phyloP scores from a whole-genome alignment of 2,113 vertebrate genomes.

The Cryptotis parvus region DNA sequence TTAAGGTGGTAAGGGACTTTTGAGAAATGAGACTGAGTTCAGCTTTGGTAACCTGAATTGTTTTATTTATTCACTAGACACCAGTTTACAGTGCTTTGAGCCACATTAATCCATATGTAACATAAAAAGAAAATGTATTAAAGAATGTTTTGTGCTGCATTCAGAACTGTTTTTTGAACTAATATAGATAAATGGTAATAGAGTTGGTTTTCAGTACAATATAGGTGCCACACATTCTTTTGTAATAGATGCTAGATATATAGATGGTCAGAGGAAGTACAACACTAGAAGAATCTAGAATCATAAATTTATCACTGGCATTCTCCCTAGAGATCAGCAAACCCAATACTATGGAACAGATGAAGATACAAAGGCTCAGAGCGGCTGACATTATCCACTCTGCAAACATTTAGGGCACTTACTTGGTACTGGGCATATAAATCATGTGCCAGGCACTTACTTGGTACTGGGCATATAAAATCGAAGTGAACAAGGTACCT shows the following conservation, averaged over 20 bases:
- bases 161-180: constrained; percentile 68
- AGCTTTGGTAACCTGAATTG: background rate
- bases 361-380: constrained; percentile 12
- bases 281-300: constrained; percentile 16
- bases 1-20: background rate
- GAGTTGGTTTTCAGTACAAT: constrained; percentile 32
- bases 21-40: background rate
- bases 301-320: constrained; percentile 9
- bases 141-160: constrained; percentile 38
- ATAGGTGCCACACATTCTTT: constrained; percentile 19
- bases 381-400: background rate
- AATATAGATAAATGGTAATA: constrained; percentile 39
- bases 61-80: constrained; percentile 12
- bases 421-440: too few species aligned
- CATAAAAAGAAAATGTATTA: constrained; percentile 32
- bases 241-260: background rate
- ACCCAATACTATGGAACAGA: constrained; percentile 8
- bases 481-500: background rate
- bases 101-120: constrained; percentile 1
- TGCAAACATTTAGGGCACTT: constrained; percentile 41
- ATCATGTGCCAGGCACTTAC: constrained; percentile 71
- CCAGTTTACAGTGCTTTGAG: constrained; percentile 13
- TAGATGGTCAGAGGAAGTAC: background rate
- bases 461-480: constrained; percentile 55
- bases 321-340: background rate